Evolutionary conservation across 2,888 invertebrate genomes (phyloP).

Genomic region (Chrysolina americana): DNA sequence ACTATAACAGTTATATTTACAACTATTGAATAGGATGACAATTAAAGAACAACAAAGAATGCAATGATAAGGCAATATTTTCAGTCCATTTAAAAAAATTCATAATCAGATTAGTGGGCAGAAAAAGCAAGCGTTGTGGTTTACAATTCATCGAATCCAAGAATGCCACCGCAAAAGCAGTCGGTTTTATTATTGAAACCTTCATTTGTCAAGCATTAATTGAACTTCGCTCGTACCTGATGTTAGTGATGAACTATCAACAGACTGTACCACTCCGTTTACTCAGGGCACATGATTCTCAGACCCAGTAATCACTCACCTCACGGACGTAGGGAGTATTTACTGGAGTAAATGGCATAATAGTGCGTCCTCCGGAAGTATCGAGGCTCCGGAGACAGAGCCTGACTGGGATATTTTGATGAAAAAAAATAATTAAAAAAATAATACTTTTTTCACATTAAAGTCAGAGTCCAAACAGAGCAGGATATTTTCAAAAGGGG

Average conservation of each 20-base stretch:
- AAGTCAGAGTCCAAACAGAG: too few relatives aligned
- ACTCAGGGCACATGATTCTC: too few relatives aligned
- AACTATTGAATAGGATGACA: conserved; percentile 1
- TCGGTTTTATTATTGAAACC: conserved; percentile 8
- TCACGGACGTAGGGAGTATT: too few relatives aligned
- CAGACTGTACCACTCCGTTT: too few relatives aligned
- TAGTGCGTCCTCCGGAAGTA: too few relatives aligned
- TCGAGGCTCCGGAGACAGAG: too few relatives aligned
- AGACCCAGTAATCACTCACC: too few relatives aligned
- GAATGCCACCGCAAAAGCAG: not conserved
- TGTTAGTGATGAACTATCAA: not conserved
- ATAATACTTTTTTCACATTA: too few relatives aligned
- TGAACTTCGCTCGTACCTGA: not conserved
- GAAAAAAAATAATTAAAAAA: too few relatives aligned
- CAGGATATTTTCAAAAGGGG: too few relatives aligned
- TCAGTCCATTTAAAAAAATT: conserved; percentile 11
- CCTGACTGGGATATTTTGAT: too few relatives aligned
- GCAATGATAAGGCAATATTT: conserved; percentile 19
- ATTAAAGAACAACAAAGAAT: conserved; percentile 16
- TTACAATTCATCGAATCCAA: conserved; percentile 10
- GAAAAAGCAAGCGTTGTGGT: conserved; percentile 8
- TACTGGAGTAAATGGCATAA: too few relatives aligned
- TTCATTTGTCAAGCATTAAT: conserved; percentile 1
- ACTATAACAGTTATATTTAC: conserved; percentile 12
- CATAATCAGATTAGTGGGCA: conserved; percentile 23